Evolutionary conservation across 2,113 vertebrate genomes (phyloP), one percentile per base, ranked within the genome.

Genomic region (Pachypanchax playfairii): DNA sequence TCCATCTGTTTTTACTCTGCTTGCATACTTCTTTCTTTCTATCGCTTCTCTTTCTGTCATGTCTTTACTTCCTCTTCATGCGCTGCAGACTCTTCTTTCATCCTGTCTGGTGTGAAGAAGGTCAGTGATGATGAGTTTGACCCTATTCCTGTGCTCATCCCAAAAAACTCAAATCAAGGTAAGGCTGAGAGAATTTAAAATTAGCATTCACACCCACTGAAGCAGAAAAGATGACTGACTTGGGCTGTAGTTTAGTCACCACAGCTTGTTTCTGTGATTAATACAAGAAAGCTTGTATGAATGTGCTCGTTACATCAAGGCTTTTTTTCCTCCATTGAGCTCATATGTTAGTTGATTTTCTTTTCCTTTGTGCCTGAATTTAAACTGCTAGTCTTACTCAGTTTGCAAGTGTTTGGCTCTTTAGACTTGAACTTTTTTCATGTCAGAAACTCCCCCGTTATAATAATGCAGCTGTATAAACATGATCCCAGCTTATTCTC

Each of bases 141-240:
- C 86, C 97, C 97, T 89, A 98, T 99, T 86, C 97, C 97, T 65
- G 95, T 99, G 87, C 92, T 98, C 91, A 94, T 96, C 93, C 95
- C 96, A 91, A 99, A 98, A 97, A 95, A 93, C 88, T 91, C 95
- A 89, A 94, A 93, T 87, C 95, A 96, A 98, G 97, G 97, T 99
- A 99, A 98, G 92, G 67, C 38, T 69, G 48, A 67, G 51, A 51
- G 44, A 65, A 75, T 28, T 50, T 1, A 70, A 81, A 83, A 70
- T 77, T 65, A 81, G 79, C 76, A 55, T 65, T 53, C 47, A 39
- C 56, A 54, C 58, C 55, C 53, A 35, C 78, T 54, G 58, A 75
- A 70, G 54, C 66, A 70, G 21, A 52, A 59, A 11, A 67, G 35
- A 78, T 65, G 39, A 75, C 70, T 71, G 36, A 52, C 12, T 29